phyloP scores from a whole-genome alignment of 1,140 invertebrate species.

The Steinernema khuongi region DNA sequence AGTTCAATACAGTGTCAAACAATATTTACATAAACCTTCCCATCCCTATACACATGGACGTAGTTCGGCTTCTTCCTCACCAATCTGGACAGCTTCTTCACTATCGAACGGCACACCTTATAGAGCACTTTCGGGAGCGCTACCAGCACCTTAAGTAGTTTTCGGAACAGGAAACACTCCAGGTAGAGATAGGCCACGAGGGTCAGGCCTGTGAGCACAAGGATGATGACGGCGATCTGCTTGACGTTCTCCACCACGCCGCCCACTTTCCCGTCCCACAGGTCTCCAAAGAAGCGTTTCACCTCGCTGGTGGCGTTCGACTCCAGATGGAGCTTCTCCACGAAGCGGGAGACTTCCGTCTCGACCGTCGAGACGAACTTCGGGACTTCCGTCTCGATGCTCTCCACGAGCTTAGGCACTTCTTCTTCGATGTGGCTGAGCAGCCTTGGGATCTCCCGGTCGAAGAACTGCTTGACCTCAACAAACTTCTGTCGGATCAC shows the following conservation, averaged over 20 bases:
- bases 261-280: background rate
- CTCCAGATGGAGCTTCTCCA: background rate
- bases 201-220: background rate
- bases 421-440: background rate
- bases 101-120: background rate
- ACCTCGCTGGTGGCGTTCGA: background rate
- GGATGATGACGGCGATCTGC: background rate
- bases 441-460: background rate
- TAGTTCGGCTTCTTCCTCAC: background rate
- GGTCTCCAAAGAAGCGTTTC: background rate
- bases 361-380: background rate
- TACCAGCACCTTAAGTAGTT: background rate
- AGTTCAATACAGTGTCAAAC: no score
- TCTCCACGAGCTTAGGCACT: background rate
- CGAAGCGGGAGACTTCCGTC: background rate
- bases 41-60: constrained; percentile 3
- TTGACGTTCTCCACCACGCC: background rate
- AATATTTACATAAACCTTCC: constrained; percentile 1
- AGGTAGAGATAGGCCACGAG: background rate
- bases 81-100: background rate
- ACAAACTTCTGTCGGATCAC: background rate
- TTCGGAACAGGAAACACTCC: background rate
- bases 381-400: background rate
- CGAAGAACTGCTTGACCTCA: background rate
- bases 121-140: background rate